These are phyloP conservation scores for Pangasius larnaudii DNA, from an alignment of 2,797 vertebrate genomes.

Conservation along the genomic window DNA sequence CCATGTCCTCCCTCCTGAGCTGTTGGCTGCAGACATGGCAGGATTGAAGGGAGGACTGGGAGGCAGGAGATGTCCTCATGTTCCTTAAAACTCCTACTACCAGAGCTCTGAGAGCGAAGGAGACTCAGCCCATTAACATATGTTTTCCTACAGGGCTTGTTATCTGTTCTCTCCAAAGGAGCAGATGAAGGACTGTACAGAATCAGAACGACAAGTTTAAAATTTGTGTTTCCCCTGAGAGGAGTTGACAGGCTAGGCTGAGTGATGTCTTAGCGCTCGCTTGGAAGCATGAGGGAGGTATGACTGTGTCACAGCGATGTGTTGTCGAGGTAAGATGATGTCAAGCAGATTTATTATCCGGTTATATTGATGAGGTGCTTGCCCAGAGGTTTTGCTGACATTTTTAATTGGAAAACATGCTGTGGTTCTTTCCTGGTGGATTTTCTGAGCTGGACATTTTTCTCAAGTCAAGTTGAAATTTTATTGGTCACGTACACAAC, in stretches of 20 bases:
- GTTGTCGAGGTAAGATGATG: slow-evolving; percentile 39
- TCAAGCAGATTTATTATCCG: slow-evolving; percentile 52
- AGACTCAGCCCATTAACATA: slow-evolving; percentile 14
- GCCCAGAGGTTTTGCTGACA: slow-evolving; percentile 51
- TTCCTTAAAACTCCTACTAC: slow-evolving; percentile 11
- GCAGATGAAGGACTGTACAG: slow-evolving; percentile 37
- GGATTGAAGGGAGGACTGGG: slow-evolving; percentile 38
- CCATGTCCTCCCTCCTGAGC: neutral
- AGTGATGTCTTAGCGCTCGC: slow-evolving; percentile 68
- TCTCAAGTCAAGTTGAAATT: neutral
- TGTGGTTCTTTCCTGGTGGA: slow-evolving; percentile 7
- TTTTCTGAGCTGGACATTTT: slow-evolving; percentile 33
- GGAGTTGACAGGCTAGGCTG: slow-evolving; percentile 26
- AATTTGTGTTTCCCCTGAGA: slow-evolving; percentile 25
- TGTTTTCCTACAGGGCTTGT: slow-evolving; percentile 31
- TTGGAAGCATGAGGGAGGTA: slow-evolving; percentile 63
- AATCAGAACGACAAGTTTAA: slow-evolving; percentile 25
- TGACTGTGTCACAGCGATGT: slow-evolving; percentile 45
- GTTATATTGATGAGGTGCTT: slow-evolving; percentile 47
- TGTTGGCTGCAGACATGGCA: slow-evolving; percentile 42
- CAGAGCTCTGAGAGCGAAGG: slow-evolving; percentile 16
- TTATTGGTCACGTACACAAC: no score
- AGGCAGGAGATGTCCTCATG: slow-evolving; percentile 22
- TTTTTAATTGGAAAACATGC: slow-evolving; percentile 44
- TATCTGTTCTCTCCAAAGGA: slow-evolving; percentile 35